phyloP scores from a whole-genome alignment of 2,888 invertebrate species.

The Dermolepida albohirtum region DNA sequence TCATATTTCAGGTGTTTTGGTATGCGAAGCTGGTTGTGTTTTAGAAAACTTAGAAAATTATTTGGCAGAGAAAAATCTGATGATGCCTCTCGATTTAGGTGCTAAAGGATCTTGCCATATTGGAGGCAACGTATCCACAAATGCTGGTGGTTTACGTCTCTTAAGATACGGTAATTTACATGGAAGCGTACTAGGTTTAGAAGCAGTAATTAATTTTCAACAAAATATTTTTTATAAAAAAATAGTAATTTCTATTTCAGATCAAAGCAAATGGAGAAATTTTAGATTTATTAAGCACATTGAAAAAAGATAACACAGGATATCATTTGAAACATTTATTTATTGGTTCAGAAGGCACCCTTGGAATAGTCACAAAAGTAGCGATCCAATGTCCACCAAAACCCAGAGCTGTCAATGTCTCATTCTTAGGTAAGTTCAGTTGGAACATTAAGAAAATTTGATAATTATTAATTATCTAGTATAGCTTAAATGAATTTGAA shows the following conservation, averaged over 20 bases:
- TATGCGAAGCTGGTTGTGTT: constrained; percentile 95
- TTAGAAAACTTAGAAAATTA: constrained; percentile 86
- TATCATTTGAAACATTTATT: constrained; percentile 97
- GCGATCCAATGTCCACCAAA: constrained; percentile 90
- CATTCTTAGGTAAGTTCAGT: constrained; percentile 82
- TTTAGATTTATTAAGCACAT: constrained; percentile 83
- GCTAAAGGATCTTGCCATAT: constrained; percentile 97
- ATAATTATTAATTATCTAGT: too few species aligned
- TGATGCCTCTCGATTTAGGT: constrained; percentile 96
- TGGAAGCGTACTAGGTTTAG: constrained; percentile 89
- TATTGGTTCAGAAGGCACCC: constrained; percentile 96
- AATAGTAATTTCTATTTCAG: constrained; percentile 62
- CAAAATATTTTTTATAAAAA: background rate
- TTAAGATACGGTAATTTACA: constrained; percentile 95
- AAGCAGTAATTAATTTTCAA: constrained; percentile 77
- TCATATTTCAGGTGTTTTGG: constrained; percentile 72
- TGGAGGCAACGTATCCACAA: constrained; percentile 96
- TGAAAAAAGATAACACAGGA: constrained; percentile 98
- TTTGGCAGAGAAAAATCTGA: constrained; percentile 78
- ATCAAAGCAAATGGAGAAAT: constrained; percentile 88
- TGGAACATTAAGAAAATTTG: too few species aligned
- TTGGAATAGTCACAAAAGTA: constrained; percentile 94
- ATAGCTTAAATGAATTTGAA: too few species aligned
- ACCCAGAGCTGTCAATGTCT: constrained; percentile 85
- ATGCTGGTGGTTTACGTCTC: constrained; percentile 95